Conservation (phyloP, 2,888 invertebrate species). For the Dysmachus trigonus region DNA sequence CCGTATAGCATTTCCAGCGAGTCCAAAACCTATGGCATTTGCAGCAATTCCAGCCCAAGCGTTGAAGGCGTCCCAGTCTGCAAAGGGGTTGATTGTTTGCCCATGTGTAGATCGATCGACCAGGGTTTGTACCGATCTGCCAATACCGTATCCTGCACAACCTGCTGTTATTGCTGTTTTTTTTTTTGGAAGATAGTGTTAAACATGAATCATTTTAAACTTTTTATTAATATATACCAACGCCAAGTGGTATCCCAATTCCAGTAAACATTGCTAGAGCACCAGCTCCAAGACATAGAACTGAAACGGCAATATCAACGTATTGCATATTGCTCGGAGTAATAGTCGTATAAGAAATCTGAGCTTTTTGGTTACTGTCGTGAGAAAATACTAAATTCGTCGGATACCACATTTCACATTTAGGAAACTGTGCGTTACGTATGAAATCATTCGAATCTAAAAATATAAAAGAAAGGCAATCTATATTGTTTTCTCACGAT, state of each 20-base stretch:
- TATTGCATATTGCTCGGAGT: not conserved
- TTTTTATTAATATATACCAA: not conserved
- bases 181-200: not conserved
- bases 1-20: not conserved
- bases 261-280: slow-evolving; percentile 9
- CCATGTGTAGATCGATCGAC: not conserved
- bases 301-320: not conserved
- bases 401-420: not conserved
- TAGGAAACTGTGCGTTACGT: not conserved
- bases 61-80: slow-evolving; percentile 1
- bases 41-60: not conserved
- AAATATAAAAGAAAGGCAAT: not conserved
- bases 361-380: not conserved
- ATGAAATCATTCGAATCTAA: not conserved
- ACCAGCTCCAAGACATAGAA: not conserved
- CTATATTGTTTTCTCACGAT: not conserved
- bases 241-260: slow-evolving; percentile 7
- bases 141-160: not conserved
- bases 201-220: not conserved
- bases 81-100: not conserved
- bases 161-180: not conserved
- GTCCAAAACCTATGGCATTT: not conserved
- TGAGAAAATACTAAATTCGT: not conserved
- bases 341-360: not conserved
- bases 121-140: not conserved